Conservation (phyloP, 2,888 invertebrate genomes). For the Thysanoteuthis rhombus region DNA sequence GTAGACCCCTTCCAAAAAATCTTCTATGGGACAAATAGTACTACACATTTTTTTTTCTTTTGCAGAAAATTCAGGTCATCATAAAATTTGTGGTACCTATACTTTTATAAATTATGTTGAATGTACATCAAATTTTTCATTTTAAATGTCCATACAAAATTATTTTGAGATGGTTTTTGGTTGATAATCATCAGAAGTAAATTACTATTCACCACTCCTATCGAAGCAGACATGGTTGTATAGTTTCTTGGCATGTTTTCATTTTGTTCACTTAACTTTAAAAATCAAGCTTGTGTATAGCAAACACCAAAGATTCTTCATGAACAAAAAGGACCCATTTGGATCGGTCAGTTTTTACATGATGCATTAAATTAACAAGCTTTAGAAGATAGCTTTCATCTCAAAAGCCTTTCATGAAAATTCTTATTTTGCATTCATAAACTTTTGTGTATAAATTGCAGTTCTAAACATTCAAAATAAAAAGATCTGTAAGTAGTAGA, state of each 20-base stretch:
- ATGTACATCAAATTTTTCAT: not conserved
- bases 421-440: too few species aligned
- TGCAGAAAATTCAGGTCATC: not conserved
- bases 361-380: too few species aligned
- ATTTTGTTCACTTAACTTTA: not conserved
- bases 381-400: too few species aligned
- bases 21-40: not conserved
- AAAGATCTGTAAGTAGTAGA: too few species aligned
- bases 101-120: not conserved
- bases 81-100: not conserved
- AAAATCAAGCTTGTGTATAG: not conserved
- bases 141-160: not conserved
- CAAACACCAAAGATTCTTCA: too few species aligned
- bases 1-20: too few species aligned
- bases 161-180: constrained; percentile 12
- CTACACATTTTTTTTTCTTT: not conserved
- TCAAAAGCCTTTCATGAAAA: too few species aligned
- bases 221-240: not conserved
- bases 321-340: too few species aligned
- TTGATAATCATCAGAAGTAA: not conserved
- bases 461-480: too few species aligned
- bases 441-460: too few species aligned
- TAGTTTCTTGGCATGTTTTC: not conserved
- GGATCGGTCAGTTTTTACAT: too few species aligned
- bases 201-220: not conserved